Evolutionary conservation across 1,140 invertebrate genomes (phyloP).

Genomic region (Macrobrachium nipponense): DNA sequence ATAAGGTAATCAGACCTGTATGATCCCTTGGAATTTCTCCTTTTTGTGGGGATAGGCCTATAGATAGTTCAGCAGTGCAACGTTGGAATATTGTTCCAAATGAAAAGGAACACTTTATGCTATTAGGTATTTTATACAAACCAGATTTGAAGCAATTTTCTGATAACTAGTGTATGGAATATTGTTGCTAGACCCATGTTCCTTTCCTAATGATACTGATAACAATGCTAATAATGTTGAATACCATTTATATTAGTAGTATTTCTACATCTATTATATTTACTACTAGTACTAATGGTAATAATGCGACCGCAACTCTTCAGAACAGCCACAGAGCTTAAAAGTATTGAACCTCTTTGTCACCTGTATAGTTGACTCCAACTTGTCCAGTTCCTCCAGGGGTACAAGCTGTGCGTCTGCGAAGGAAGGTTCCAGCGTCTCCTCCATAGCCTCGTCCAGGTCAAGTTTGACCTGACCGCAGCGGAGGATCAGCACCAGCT

Average conservation of each 20-base stretch:
- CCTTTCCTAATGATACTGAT: too few species aligned
- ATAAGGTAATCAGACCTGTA: too few species aligned
- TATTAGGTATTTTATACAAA: too few species aligned
- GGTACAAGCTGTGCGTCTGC: conserved; percentile 3
- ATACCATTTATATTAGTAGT: neutral
- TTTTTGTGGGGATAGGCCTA: too few species aligned
- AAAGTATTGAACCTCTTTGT: neutral
- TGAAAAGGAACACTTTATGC: too few species aligned
- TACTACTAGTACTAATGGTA: conserved; percentile 6
- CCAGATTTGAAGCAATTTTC: too few species aligned
- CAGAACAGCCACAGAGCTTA: neutral
- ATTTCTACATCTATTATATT: too few species aligned
- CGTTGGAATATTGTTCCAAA: too few species aligned
- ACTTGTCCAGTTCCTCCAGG: neutral
- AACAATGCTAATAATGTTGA: neutral
- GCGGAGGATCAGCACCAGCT: conserved; percentile 31
- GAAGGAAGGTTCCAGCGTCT: conserved; percentile 12
- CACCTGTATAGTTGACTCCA: conserved; percentile 29
- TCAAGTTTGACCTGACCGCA: conserved; percentile 43
- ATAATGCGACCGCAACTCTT: neutral
- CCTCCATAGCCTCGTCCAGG: conserved; percentile 7
- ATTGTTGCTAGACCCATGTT: too few species aligned
- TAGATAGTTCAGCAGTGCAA: too few species aligned
- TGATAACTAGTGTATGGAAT: too few species aligned
- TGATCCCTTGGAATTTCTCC: too few species aligned